These are phyloP conservation scores for Oryzias dopingdopingensis DNA, from an alignment of 2,797 vertebrate genomes.

Conservation along the genomic window DNA sequence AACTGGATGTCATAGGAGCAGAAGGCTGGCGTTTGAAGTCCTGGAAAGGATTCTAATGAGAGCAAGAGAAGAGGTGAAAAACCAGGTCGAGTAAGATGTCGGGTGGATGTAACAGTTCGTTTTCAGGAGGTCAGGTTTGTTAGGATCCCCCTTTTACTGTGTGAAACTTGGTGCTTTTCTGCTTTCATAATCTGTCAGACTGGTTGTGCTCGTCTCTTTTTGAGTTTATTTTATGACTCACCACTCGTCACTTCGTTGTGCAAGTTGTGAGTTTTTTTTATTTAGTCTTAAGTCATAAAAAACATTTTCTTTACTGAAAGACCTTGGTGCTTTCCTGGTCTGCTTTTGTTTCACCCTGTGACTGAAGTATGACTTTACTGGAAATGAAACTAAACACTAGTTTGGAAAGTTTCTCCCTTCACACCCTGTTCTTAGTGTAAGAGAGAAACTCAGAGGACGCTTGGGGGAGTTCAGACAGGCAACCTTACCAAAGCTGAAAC, in stretches of 20 bases:
- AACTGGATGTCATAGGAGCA: not conserved
- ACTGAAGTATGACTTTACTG: too few species aligned
- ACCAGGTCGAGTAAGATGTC: not conserved
- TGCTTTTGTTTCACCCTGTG: too few species aligned
- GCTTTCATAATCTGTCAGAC: slow-evolving; percentile 37
- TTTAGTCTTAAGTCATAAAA: too few species aligned
- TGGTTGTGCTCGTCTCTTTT: slow-evolving; percentile 16
- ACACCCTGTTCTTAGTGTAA: slow-evolving; percentile 19
- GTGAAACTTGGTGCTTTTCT: not conserved
- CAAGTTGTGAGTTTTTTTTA: too few species aligned
- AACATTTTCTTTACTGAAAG: too few species aligned
- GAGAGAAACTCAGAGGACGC: slow-evolving; percentile 18
- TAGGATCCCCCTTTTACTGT: not conserved
- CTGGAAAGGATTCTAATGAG: not conserved
- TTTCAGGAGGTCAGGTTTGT: slow-evolving; percentile 5
- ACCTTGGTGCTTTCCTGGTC: too few species aligned
- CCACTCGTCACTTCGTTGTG: not conserved
- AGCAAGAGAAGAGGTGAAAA: not conserved
- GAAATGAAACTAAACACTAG: too few species aligned
- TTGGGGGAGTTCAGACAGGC: slow-evolving; percentile 37
- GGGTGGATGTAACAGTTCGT: not conserved
- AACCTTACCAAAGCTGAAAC: slow-evolving; percentile 38
- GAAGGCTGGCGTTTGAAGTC: not conserved
- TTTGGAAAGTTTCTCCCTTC: slow-evolving; percentile 2
- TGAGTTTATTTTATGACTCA: slow-evolving; percentile 21